phyloP scores from a whole-genome alignment of 2,113 vertebrate genomes.

The Psilopsiagon aymara region DNA sequence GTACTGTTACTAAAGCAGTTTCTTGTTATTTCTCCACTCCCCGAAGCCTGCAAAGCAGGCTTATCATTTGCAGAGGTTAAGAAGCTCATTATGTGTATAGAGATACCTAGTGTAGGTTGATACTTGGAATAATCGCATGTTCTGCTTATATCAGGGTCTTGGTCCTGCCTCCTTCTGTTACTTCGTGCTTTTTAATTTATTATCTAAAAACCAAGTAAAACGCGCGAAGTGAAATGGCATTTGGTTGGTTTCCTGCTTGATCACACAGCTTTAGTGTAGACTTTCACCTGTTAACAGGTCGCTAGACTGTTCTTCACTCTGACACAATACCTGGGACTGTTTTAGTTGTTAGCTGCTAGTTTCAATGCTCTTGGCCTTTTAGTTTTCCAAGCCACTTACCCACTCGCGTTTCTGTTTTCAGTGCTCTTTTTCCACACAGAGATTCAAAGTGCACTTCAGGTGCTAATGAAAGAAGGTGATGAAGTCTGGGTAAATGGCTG shows the following conservation, averaged over 20 bases:
- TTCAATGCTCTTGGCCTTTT: background rate
- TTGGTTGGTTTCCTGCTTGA: background rate
- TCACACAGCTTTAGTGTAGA: background rate
- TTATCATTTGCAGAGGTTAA: background rate
- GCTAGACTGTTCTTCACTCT: background rate
- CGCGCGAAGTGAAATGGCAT: background rate
- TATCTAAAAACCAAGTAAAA: background rate
- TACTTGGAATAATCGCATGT: background rate
- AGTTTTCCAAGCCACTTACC: background rate
- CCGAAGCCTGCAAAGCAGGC: background rate
- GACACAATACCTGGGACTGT: background rate
- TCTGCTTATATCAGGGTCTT: background rate
- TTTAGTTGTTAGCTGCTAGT: background rate
- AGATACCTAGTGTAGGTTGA: fast-evolving
- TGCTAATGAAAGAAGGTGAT: background rate
- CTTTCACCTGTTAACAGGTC: background rate
- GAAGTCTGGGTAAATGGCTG: background rate
- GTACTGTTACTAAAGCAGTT: background rate
- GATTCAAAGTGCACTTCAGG: background rate
- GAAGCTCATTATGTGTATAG: background rate
- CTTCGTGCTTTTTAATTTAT: background rate
- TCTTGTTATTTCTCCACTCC: background rate
- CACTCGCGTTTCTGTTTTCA: background rate
- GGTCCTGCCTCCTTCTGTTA: background rate
- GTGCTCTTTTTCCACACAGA: background rate